Conservation (phyloP, 1,140 invertebrate species). For the Sinonovacula constricta region DNA sequence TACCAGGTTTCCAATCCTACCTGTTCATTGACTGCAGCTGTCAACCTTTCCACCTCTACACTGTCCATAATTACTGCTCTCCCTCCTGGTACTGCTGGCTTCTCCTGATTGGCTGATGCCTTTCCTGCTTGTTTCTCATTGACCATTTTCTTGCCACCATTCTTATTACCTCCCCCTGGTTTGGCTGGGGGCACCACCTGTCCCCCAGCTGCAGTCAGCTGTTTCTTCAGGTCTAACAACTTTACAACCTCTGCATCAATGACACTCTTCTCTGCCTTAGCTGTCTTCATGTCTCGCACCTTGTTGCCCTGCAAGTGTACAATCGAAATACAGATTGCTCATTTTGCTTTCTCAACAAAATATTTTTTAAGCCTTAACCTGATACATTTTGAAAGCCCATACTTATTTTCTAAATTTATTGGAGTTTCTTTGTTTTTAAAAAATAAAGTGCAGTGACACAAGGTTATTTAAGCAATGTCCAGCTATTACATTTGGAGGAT, state of each 20-base stretch:
- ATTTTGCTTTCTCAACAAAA: too few species aligned
- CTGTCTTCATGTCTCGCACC: conserved; percentile 86
- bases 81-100: conserved; percentile 9
- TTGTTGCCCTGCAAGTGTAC: conserved; percentile 82
- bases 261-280: conserved; percentile 85
- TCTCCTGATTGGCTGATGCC: not conserved
- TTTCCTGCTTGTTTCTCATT: too few species aligned
- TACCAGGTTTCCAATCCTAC: conserved; percentile 40
- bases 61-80: conserved; percentile 26
- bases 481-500: too few species aligned
- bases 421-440: too few species aligned
- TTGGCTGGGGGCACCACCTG: conserved; percentile 57
- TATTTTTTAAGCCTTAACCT: too few species aligned
- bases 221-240: conserved; percentile 87
- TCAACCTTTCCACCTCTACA: conserved; percentile 65
- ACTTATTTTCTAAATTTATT: too few species aligned
- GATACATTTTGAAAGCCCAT: too few species aligned
- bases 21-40: conserved; percentile 66
- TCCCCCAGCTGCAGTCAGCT: conserved; percentile 82
- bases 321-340: not conserved
- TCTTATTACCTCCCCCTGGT: conserved; percentile 58
- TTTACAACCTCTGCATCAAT: conserved; percentile 87
- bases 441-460: too few species aligned
- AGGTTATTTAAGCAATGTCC: too few species aligned
- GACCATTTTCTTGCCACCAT: not conserved